Base-by-base conservation (phyloP, 2,888 invertebrate genomes). In the Falcaria lacertinaria region DNA sequence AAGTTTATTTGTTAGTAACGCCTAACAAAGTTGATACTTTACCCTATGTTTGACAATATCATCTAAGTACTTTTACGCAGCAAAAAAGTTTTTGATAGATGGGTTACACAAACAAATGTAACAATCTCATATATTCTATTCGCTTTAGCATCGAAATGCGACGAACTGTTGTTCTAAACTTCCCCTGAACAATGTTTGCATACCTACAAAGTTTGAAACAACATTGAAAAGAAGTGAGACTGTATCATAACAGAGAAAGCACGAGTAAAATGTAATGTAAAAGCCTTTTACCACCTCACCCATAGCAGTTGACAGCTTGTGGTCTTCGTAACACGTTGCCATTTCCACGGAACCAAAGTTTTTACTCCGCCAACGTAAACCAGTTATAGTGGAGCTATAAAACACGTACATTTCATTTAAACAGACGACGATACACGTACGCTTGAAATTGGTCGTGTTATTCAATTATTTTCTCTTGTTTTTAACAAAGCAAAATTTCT, bases 101-200 rank as follows among this genome's bases (percentile, higher is more conserved):
- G n/a, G n/a, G n/a, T n/a, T n/a, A n/a, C n/a, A 7, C 22, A 22
- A 7, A 28, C 28, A 11, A 11, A 7, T 11, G 11, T 3, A 28
- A 28, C 28, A 11, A 28, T 28, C 7, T 28, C 28, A 11, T 11
- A 2, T 22, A 11, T 11, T 28, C 54, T 49, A 64, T 65, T 62
- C 48, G 54, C 48, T 47, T 50, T 46, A 52, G 39, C 44, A 39
- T 48, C 44, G 40, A 38, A 45, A 47, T 55, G 53, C 52, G 48
- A 61, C 63, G 56, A 60, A 62, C 57, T 54, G 45, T 45, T 39
- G 47, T 54, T 54, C 56, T 57, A 14, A 36, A 36, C 13, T 7
- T 22, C 13, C 15, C 37, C 16, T 3, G 22, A 37, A 37, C 37
- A 37, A 37, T 22, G 14, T 37, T 15, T 22, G 14, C 15, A 16